Evolutionary conservation across 2,797 vertebrate genomes (phyloP).

Genomic region (Thripadectes ignobilis): DNA sequence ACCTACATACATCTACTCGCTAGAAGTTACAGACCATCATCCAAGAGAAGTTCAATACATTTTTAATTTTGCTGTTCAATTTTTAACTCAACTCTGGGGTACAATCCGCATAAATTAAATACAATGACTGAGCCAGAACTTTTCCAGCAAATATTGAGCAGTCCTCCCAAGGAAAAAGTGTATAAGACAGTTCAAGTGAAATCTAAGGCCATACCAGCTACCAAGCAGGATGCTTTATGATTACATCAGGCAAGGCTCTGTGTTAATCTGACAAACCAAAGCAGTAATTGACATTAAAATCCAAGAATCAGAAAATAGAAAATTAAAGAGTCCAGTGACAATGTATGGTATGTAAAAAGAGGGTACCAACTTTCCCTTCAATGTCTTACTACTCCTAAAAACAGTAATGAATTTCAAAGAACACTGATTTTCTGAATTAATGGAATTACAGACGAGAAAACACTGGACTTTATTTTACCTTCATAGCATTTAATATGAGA

Average conservation of each 20-base stretch:
- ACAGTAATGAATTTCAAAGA: neutral
- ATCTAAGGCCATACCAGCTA: neutral
- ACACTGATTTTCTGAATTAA: neutral
- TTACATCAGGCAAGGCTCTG: neutral
- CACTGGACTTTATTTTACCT: neutral
- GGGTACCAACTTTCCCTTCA: neutral
- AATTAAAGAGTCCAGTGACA: neutral
- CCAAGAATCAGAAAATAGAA: neutral
- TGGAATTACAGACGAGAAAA: slow-evolving; percentile 21
- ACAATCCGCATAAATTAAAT: neutral
- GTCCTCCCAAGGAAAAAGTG: neutral
- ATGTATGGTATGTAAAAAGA: neutral
- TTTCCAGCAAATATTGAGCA: neutral
- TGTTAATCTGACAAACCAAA: neutral
- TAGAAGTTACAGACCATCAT: neutral
- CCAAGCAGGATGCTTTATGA: neutral
- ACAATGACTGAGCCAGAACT: neutral
- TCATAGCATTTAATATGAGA: slow-evolving; percentile 9
- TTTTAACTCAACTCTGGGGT: neutral
- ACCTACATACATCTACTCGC: neutral
- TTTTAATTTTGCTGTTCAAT: neutral
- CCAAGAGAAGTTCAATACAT: neutral
- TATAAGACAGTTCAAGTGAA: neutral
- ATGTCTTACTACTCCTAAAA: neutral
- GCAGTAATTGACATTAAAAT: neutral